Conservation (phyloP, 2,888 invertebrate genomes). For the Odontothrips loti region DNA sequence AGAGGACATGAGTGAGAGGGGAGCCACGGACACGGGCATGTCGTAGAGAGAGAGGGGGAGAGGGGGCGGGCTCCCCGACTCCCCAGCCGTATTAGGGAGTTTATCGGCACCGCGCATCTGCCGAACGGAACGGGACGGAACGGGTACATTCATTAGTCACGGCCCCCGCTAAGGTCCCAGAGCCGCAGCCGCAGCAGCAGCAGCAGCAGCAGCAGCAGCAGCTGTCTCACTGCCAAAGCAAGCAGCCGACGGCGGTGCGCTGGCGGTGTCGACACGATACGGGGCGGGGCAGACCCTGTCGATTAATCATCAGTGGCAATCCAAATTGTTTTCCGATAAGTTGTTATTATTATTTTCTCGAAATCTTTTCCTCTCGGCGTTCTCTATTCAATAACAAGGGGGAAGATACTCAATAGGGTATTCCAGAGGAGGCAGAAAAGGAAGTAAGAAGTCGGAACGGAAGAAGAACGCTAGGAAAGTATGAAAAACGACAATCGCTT, state of each 20-base stretch:
- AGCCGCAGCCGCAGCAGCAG: background rate
- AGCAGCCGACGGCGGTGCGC: background rate
- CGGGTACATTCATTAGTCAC: slow-evolving; percentile 18
- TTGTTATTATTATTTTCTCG: background rate
- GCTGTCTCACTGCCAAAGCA: background rate
- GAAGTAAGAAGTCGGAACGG: background rate
- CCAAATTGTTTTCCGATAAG: background rate
- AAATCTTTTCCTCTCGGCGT: background rate
- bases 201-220: background rate
- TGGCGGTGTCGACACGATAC: background rate
- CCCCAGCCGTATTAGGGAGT: background rate
- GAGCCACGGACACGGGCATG: no score
- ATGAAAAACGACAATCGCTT: no score
- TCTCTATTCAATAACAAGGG: no score
- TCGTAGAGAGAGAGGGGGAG: background rate
- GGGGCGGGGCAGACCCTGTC: background rate
- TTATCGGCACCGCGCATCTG: slow-evolving; percentile 6
- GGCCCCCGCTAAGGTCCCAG: background rate
- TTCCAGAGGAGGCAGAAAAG: background rate
- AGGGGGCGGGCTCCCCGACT: background rate
- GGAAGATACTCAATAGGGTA: no score
- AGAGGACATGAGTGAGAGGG: no score
- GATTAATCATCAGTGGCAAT: background rate
- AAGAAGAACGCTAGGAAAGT: background rate
- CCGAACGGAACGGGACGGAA: slow-evolving; percentile 5